Percentiles rank a stretch among this genome's conserved stretches.
Evolutionary conservation across 2,113 vertebrate species (phyloP).

Genomic region (Microcebus tavaratra): DNA sequence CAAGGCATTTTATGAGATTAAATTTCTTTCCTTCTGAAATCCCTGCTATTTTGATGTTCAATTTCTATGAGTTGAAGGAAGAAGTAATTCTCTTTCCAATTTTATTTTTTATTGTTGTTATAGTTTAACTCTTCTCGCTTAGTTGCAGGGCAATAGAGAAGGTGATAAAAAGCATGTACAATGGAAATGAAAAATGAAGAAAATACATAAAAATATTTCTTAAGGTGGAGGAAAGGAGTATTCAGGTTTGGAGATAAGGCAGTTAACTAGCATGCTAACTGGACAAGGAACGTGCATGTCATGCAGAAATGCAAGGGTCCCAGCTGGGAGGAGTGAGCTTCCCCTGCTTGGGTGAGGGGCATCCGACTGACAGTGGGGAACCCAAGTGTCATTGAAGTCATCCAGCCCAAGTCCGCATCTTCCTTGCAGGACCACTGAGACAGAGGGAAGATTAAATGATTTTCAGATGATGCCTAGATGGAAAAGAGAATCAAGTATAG

Average conservation of each 20-base stretch:
- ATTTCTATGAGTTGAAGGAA: slow-evolving; percentile 3
- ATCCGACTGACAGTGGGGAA: background rate
- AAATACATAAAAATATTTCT: background rate
- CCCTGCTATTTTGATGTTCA: background rate
- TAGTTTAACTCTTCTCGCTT: background rate
- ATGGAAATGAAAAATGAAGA: background rate
- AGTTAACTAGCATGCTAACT: background rate
- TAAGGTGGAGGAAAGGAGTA: background rate
- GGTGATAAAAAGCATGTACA: background rate
- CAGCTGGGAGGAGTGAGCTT: background rate
- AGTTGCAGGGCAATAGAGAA: background rate
- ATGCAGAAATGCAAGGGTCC: background rate
- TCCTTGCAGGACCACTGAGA: slow-evolving; percentile 12
- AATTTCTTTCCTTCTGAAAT: slow-evolving; percentile 19
- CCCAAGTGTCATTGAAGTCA: background rate
- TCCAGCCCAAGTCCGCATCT: background rate
- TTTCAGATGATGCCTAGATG: background rate
- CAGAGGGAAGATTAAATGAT: background rate
- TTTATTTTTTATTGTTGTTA: slow-evolving; percentile 35
- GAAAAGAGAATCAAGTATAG: background rate
- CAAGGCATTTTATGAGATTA: background rate
- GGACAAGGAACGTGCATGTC: fast-evolving
- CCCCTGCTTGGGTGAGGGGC: background rate
- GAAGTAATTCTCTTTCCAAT: slow-evolving; percentile 24
- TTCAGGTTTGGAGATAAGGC: background rate